Percentiles rank a stretch among this genome's conserved stretches.
Evolutionary conservation across 2,113 vertebrate genomes (phyloP).

Genomic region (Mohoua ochrocephala): DNA sequence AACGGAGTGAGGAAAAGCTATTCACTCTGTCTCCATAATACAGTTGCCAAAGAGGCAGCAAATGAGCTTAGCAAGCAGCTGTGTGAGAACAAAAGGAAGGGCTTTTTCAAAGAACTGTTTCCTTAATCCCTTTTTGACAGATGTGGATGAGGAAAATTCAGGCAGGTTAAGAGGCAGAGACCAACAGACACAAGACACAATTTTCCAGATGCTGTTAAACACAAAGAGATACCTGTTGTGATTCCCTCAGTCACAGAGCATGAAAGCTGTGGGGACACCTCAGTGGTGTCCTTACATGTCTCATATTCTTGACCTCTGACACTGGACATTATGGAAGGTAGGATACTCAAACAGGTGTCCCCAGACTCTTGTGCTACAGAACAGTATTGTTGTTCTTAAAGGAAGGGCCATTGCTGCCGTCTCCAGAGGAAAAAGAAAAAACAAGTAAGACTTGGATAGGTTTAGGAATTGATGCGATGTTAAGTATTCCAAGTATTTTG

Average conservation of each 20-base stretch:
- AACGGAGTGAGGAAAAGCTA: not conserved
- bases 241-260: not conserved
- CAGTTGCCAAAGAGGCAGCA: not conserved
- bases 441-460: not conserved
- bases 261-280: not conserved
- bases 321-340: not conserved
- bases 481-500: not conserved
- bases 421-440: not conserved
- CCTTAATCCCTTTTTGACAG: not conserved
- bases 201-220: not conserved
- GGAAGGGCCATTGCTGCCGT: not conserved
- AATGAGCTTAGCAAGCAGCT: not conserved
- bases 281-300: rapidly evolving
- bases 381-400: not conserved
- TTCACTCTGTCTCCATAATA: not conserved
- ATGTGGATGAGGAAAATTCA: not conserved
- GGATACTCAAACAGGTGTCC: not conserved
- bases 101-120: not conserved
- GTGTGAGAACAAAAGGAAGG: not conserved
- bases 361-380: not conserved
- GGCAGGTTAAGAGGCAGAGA: not conserved
- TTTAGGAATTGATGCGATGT: not conserved
- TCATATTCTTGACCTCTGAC: not conserved
- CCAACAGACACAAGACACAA: not conserved
- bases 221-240: not conserved